Conservation (phyloP, 2,797 vertebrate genomes). For the Pseudomugil gertrudae region DNA sequence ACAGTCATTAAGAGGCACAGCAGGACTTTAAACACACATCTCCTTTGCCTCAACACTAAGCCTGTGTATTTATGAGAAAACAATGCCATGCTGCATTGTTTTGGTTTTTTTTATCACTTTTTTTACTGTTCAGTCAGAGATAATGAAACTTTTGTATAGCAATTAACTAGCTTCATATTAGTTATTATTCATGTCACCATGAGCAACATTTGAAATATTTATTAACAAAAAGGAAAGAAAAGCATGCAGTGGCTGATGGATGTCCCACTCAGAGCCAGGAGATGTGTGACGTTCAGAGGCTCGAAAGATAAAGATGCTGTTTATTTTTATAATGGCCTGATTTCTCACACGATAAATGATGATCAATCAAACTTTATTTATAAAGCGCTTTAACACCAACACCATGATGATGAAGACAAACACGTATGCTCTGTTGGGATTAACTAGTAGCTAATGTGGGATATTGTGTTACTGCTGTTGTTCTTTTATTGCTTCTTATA, state of each 20-base stretch:
- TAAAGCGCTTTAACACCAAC: too few species aligned
- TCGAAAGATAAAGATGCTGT: neutral
- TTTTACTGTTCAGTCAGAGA: neutral
- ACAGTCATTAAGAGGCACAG: neutral
- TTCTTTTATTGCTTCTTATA: neutral
- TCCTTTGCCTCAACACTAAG: neutral
- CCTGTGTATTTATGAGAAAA: too few species aligned
- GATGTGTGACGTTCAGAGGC: neutral
- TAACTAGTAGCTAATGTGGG: neutral
- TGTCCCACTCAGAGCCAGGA: neutral
- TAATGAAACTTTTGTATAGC: neutral
- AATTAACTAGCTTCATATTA: neutral
- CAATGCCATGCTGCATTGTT: neutral
- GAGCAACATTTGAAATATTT: conserved; percentile 2
- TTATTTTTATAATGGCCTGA: conserved; percentile 1
- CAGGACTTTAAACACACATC: neutral
- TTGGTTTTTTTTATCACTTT: neutral
- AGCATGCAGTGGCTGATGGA: neutral
- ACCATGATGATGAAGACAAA: too few species aligned
- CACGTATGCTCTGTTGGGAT: neutral
- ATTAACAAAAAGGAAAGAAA: neutral
- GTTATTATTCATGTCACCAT: neutral
- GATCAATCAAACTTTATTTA: too few species aligned
- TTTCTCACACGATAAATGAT: conserved; percentile 7
- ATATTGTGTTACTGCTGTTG: neutral